Conservation (phyloP, 2,113 vertebrate species). For the Corydoras sp. region DNA sequence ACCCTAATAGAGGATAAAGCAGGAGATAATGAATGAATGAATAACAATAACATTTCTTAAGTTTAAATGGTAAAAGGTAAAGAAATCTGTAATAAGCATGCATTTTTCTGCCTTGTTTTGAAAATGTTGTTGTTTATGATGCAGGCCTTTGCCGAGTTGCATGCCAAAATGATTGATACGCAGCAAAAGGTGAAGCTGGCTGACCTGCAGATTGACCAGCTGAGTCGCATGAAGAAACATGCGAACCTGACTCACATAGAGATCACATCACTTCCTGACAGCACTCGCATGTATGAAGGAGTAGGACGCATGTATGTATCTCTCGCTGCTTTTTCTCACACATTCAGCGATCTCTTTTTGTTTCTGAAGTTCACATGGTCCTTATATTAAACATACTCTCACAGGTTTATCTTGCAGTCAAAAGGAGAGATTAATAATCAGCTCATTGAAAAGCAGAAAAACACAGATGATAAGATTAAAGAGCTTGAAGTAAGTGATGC, state of each 20-base stretch:
- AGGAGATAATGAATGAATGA: no score
- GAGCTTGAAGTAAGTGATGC: constrained; percentile 81
- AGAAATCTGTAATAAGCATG: no score
- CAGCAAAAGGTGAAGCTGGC: constrained; percentile 95
- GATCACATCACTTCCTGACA: constrained; percentile 75
- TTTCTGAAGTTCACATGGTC: neutral
- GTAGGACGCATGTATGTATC: constrained; percentile 91
- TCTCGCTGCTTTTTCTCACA: neutral
- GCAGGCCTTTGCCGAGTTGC: constrained; percentile 90
- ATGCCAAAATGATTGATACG: constrained; percentile 92
- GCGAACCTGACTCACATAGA: constrained; percentile 82
- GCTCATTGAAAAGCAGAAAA: constrained; percentile 84
- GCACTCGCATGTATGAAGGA: constrained; percentile 90
- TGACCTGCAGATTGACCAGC: constrained; percentile 91
- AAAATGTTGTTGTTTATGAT: neutral
- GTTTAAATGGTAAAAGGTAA: no score
- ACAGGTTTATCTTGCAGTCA: constrained; percentile 91
- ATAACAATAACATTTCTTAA: no score
- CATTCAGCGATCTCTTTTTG: neutral
- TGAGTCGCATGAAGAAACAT: constrained; percentile 86
- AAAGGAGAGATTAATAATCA: constrained; percentile 88
- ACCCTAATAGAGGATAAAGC: no score
- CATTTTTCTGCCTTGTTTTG: no score
- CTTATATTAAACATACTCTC: neutral
- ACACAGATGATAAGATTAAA: constrained; percentile 93